Base-by-base conservation (phyloP, 2,113 vertebrate genomes). In the Phoenicopterus ruber region DNA sequence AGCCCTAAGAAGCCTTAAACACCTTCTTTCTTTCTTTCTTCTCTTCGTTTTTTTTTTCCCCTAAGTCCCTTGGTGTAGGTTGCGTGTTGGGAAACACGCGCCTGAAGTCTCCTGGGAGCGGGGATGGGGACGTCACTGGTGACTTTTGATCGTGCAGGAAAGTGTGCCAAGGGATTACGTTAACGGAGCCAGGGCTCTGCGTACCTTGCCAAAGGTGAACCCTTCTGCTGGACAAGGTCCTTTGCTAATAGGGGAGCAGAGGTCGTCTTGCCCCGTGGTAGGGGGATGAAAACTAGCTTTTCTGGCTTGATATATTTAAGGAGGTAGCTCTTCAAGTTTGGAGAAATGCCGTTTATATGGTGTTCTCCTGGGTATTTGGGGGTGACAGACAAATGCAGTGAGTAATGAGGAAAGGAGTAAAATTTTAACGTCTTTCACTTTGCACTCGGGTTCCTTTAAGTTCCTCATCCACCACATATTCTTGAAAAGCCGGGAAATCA, bases 1-100 rank as follows among this genome's bases (percentile, higher is more conserved):
- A 91, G 22, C 57, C 29, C 58, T 69, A 7, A 81, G 46, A 82
- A 73, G 9, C 18, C 26, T 84, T 91, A 80, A 71, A 13, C 14
- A 24, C 24, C 38, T 78, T 18, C 7, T 79, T 78, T 17, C 34
- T 49, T 70, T 61, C 4, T 21, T 5, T 47, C 2, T 66, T 63
- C 24, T 9, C 6, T 20, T 44, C 11, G 4, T 44, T 61, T 44
- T 57, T 70, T 58, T 29, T 54, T 54, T 18, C 17, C 9, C 6
- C 21, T 10, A 13, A 47, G 15, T 77, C 71, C 42, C 26, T 74
- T 34, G 26, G 76, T 15, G 13, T 38, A 24, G 28, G 28, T 36
- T 47, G 25, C 0, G 0, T 4, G 5, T 12, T 46, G 70, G 78
- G 65, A 61, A 58, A 7, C 0, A 0, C 10, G 17, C 28, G 21